Conservation (phyloP, 2,797 vertebrate genomes). For the Sibirionetta formosa region DNA sequence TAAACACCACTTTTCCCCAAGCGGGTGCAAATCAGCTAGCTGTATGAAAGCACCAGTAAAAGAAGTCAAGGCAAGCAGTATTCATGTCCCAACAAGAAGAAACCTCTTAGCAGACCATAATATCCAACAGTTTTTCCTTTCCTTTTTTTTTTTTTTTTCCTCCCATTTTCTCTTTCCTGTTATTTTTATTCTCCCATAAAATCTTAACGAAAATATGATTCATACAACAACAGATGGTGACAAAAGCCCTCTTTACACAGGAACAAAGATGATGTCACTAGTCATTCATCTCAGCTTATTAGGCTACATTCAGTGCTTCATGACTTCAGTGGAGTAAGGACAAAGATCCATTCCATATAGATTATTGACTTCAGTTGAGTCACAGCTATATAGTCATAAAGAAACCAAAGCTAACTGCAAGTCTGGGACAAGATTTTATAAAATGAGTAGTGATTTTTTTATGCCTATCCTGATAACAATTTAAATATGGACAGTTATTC, state of each 20-base stretch:
- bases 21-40: neutral
- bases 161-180: neutral
- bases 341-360: neutral
- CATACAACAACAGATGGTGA: constrained; percentile 58
- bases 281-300: constrained; percentile 12
- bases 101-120: neutral
- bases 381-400: neutral
- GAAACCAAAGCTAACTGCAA: neutral
- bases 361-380: neutral
- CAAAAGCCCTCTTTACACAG: neutral
- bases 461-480: neutral
- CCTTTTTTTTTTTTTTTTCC: neutral
- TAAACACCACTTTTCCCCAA: neutral
- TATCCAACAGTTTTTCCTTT: neutral
- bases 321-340: neutral
- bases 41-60: neutral
- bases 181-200: constrained; percentile 33
- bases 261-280: constrained; percentile 19
- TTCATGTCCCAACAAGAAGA: neutral
- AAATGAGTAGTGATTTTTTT: neutral
- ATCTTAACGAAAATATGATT: constrained; percentile 48
- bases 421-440: neutral
- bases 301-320: neutral
- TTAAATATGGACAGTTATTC: neutral
- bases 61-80: neutral